These are phyloP conservation scores for Natrix natrix DNA, from an alignment of 2,797 vertebrate species.

Conservation along the genomic window DNA sequence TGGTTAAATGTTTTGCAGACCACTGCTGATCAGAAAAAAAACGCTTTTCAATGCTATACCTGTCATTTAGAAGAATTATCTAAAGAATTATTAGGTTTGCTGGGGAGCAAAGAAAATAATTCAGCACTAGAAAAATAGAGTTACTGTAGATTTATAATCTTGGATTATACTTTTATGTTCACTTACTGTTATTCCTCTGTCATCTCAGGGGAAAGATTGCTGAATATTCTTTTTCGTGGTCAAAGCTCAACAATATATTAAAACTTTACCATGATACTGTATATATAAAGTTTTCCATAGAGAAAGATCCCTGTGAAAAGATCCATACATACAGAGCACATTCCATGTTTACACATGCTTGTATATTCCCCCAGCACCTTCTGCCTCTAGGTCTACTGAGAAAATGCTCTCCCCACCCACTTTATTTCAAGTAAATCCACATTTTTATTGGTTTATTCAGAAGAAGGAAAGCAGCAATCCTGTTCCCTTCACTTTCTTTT, in stretches of 20 bases:
- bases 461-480: neutral
- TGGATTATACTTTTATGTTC: neutral
- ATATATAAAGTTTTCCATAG: neutral
- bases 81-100: neutral
- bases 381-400: neutral
- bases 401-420: neutral
- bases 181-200: neutral
- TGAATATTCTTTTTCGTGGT: neutral
- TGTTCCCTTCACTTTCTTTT: neutral
- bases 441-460: neutral
- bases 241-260: neutral
- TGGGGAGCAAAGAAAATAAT: neutral
- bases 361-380: neutral
- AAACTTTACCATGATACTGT: neutral
- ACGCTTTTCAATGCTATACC: neutral
- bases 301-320: neutral
- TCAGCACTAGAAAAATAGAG: neutral
- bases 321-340: too few species aligned
- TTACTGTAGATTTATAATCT: neutral
- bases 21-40: neutral
- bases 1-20: neutral
- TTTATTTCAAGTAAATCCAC: neutral
- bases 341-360: too few species aligned
- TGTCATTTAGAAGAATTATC: neutral
- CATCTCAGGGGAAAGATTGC: neutral